These are phyloP conservation scores for Botia kubotai DNA, from an alignment of 2,797 vertebrate species.

Conservation along the genomic window DNA sequence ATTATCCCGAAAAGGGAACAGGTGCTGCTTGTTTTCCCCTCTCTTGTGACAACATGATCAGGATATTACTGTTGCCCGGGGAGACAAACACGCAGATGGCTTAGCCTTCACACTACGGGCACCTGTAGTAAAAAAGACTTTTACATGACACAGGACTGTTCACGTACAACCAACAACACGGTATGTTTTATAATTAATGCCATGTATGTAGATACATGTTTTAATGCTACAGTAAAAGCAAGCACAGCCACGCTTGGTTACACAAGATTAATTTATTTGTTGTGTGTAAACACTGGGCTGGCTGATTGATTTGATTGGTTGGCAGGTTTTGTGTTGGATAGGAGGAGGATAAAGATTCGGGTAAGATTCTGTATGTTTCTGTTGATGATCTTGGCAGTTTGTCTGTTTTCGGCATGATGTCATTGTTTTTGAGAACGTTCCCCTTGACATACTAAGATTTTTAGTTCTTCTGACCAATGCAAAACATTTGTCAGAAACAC, in stretches of 20 bases:
- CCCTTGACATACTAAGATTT: not conserved
- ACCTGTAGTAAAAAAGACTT: not conserved
- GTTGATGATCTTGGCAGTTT: not conserved
- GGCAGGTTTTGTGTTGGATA: not conserved
- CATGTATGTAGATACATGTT: not conserved
- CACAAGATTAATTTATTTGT: not conserved
- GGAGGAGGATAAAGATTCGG: not conserved
- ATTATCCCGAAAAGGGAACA: not conserved
- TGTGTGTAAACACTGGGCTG: not conserved
- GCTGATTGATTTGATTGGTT: not conserved
- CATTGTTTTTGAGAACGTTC: conserved; percentile 22
- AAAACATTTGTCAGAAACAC: not conserved
- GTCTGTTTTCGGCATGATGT: not conserved
- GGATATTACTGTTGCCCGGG: conserved; percentile 11
- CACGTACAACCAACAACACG: no score
- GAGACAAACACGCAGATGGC: conserved; percentile 5
- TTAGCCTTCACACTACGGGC: not conserved
- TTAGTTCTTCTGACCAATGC: not conserved
- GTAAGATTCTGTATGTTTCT: not conserved
- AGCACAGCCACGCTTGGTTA: not conserved
- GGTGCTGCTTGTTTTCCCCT: conserved; percentile 24
- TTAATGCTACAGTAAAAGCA: not conserved
- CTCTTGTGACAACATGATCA: not conserved
- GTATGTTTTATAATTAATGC: not conserved
- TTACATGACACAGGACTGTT: not conserved